A percentile compares a stretch with the other conserved stretches of the same genome.
Evolutionary conservation across 2,888 invertebrate species (phyloP).

Genomic region (Dusona sp.): DNA sequence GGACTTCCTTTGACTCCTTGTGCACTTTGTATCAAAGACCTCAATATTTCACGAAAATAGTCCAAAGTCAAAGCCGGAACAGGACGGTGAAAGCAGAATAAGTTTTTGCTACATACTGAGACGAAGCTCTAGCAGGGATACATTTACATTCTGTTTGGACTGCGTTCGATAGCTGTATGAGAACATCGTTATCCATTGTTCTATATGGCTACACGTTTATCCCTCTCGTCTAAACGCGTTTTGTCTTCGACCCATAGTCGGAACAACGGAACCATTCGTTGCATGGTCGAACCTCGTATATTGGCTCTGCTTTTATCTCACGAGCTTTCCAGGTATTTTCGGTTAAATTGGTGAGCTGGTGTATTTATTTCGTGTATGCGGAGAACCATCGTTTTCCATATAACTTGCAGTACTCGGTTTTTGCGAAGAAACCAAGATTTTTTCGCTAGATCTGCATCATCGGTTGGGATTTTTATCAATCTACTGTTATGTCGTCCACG

Average conservation of each 20-base stretch:
- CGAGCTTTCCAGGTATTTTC: neutral
- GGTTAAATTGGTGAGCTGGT: neutral
- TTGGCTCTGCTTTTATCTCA: neutral
- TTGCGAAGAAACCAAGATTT: neutral
- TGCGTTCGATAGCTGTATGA: neutral
- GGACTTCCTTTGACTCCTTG: neutral
- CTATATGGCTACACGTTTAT: neutral
- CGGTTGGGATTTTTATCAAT: neutral
- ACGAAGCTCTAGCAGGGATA: constrained; percentile 10
- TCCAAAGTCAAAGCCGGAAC: neutral
- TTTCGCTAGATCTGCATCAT: too few species aligned
- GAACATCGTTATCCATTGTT: constrained; percentile 13
- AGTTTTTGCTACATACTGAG: neutral
- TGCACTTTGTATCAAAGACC: neutral
- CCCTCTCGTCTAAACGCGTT: constrained; percentile 21
- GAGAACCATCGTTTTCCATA: neutral
- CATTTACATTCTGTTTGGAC: constrained; percentile 33
- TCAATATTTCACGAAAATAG: constrained; percentile 1
- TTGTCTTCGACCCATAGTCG: constrained; percentile 13
- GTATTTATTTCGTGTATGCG: neutral
- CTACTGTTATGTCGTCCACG: neutral
- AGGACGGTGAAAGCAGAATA: neutral
- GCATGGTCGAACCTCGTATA: neutral
- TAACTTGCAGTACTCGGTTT: neutral
- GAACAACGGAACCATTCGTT: neutral